Evolutionary conservation across 2,888 invertebrate genomes (phyloP).

Genomic region (Osmoderma eremita): DNA sequence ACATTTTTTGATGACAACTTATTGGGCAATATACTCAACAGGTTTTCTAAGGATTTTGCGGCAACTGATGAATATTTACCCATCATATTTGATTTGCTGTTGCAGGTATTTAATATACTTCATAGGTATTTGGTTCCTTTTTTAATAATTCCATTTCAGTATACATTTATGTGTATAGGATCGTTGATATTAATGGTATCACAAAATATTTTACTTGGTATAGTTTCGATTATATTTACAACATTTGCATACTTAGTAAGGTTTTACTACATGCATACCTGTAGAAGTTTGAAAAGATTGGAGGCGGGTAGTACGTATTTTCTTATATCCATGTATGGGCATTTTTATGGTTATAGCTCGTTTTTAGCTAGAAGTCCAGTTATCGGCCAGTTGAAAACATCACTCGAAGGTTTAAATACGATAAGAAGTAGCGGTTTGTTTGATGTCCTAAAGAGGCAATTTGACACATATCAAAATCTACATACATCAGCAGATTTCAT

Average conservation of each 20-base stretch:
- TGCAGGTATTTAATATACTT: slow-evolving; percentile 33
- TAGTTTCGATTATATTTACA: slow-evolving; percentile 73
- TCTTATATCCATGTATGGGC: slow-evolving; percentile 57
- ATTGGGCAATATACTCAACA: slow-evolving; percentile 47
- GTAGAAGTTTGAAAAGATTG: slow-evolving; percentile 76
- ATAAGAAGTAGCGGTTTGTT: slow-evolving; percentile 57
- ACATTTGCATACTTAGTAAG: slow-evolving; percentile 72
- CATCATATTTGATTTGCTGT: slow-evolving; percentile 27
- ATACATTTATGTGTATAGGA: slow-evolving; percentile 71
- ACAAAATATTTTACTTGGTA: slow-evolving; percentile 74
- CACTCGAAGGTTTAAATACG: slow-evolving; percentile 57
- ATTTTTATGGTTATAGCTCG: slow-evolving; percentile 49
- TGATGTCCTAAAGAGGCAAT: slow-evolving; percentile 54
- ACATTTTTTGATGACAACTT: slow-evolving; percentile 44
- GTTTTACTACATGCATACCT: slow-evolving; percentile 74
- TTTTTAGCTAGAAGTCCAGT: slow-evolving; percentile 58
- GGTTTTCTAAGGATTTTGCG: slow-evolving; percentile 48
- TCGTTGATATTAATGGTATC: slow-evolving; percentile 77
- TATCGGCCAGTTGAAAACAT: slow-evolving; percentile 58
- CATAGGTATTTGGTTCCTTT: too few relatives aligned
- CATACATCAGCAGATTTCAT: slow-evolving; percentile 57
- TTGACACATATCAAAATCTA: slow-evolving; percentile 57
- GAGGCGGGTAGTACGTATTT: slow-evolving; percentile 67
- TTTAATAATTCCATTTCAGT: slow-evolving; percentile 57
- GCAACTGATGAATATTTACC: slow-evolving; percentile 47